phyloP scores from a whole-genome alignment of 1,140 invertebrate species.

The Eupeodes corollae region DNA sequence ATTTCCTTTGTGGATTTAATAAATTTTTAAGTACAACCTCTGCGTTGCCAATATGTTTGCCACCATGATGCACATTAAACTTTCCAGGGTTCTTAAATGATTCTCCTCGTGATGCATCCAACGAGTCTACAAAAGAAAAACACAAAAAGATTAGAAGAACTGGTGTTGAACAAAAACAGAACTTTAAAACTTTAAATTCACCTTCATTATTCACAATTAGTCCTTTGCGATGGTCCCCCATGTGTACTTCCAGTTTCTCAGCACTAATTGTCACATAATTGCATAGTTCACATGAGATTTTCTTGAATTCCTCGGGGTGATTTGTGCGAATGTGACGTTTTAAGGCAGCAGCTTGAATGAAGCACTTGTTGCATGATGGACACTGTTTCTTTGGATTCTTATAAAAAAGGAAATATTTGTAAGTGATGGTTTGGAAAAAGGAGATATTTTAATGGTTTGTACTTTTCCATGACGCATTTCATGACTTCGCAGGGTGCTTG shows the following conservation, averaged over 20 bases:
- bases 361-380: slow-evolving; percentile 16
- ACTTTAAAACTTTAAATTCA: background rate
- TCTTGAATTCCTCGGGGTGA: slow-evolving; percentile 21
- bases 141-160: background rate
- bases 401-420: background rate
- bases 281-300: slow-evolving; percentile 23
- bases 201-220: slow-evolving; percentile 19
- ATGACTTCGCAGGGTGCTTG: slow-evolving; percentile 33
- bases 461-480: slow-evolving; percentile 20
- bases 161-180: background rate
- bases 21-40: background rate
- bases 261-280: slow-evolving; percentile 22
- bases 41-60: slow-evolving; percentile 16
- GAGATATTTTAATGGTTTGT: background rate
- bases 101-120: slow-evolving; percentile 14
- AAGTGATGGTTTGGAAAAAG: background rate
- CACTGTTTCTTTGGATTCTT: slow-evolving; percentile 14
- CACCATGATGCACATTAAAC: slow-evolving; percentile 6
- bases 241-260: slow-evolving; percentile 15
- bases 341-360: slow-evolving; percentile 21
- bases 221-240: slow-evolving; percentile 23
- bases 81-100: slow-evolving; percentile 17
- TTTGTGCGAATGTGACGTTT: slow-evolving; percentile 24
- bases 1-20: background rate
- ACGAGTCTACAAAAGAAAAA: slow-evolving; percentile 12